Evolutionary conservation across 2,888 invertebrate genomes (phyloP), one percentile per base, ranked within the genome.

Genomic region (Dryomyza anilis): DNA sequence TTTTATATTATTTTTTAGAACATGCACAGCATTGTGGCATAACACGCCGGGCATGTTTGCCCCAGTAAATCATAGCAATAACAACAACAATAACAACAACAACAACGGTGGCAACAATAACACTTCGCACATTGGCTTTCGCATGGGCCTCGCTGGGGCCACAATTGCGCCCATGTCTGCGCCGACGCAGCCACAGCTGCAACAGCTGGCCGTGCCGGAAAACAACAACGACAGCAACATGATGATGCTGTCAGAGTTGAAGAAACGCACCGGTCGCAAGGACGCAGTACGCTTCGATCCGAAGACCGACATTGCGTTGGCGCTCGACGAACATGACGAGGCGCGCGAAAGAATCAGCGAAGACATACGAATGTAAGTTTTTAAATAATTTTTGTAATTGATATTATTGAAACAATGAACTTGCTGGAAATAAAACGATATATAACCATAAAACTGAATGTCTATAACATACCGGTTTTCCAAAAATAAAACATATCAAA

Each of bases 301-400:
- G 1, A 21, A 2, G 19, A 16, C 12, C 19, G 43, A 29, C 29
- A 52, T 43, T 14, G 6, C 7, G 7, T 7, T 27, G 12, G 1
- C 39, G 19, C 27, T 39, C 25, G 53, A 39, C 21, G 61, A 61
- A 19, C 23, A 52, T 8, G 61, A 61, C 12, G 61, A 61, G 29
- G 19, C 53, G 27, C 53, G 52, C 3, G 61, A 61, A 19, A 36
- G 39, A 29, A 53, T 61, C 30, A 52, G n/a, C 30, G 52, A 36
- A 19, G 61, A 61, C 21, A 61, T 61, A 23, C 61, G 43, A 39
- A 61, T 52, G 61, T 61, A 29, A 61, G 61, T 39, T n/a, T n/a
- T n/a, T n/a, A n/a, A n/a, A n/a, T n/a, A n/a, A n/a, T n/a, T n/a
- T n/a, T n/a, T n/a, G n/a, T n/a, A n/a, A n/a, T n/a, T n/a, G n/a